phyloP scores from a whole-genome alignment of 2,888 invertebrate genomes.

The Lasiommata megera region DNA sequence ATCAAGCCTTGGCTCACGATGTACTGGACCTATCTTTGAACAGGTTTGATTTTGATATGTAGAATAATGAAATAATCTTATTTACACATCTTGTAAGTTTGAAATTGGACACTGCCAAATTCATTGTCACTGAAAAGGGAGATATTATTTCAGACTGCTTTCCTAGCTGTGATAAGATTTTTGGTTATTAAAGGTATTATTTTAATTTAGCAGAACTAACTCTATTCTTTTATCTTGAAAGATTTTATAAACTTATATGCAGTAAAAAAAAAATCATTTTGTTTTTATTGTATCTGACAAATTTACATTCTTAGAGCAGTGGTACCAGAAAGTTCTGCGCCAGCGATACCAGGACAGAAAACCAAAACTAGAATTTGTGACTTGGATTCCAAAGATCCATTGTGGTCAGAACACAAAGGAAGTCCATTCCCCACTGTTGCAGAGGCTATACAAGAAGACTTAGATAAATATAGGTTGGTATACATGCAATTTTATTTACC shows the following conservation, averaged over 20 bases:
- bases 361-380: conserved; percentile 94
- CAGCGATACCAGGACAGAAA: conserved; percentile 83
- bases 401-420: conserved; percentile 97
- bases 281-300: not conserved
- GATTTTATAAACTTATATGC: too few species aligned
- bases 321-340: conserved; percentile 61
- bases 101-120: too few species aligned
- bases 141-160: too few species aligned
- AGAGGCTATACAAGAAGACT: conserved; percentile 98
- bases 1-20: conserved; percentile 98
- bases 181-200: too few species aligned
- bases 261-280: not conserved
- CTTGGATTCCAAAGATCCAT: conserved; percentile 92
- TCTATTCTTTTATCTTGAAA: too few species aligned
- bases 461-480: conserved; percentile 91
- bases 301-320: conserved; percentile 53
- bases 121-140: too few species aligned
- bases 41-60: conserved; percentile 64
- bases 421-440: conserved; percentile 97
- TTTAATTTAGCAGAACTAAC: too few species aligned
- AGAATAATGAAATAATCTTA: not conserved
- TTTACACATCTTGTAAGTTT: too few species aligned
- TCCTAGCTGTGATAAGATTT: too few species aligned
- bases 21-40: conserved; percentile 95
- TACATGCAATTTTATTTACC: not conserved